Evolutionary conservation across 2,888 invertebrate species (phyloP).

Genomic region (Argynnis bischoffii): DNA sequence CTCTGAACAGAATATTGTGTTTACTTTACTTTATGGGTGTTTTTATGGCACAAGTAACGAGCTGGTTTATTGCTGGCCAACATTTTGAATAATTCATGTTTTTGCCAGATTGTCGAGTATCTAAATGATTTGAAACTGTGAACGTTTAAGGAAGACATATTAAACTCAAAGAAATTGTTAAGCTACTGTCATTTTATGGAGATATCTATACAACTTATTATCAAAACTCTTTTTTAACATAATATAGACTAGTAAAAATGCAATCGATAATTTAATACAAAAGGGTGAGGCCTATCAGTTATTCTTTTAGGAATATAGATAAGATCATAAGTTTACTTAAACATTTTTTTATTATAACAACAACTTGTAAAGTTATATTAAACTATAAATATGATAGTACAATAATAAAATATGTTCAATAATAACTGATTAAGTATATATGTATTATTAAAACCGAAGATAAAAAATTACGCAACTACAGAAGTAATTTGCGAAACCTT

Average conservation of each 20-base stretch:
- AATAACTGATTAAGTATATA: neutral
- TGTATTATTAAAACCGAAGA: neutral
- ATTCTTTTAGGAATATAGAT: no score
- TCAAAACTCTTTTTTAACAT: no score
- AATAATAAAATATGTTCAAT: neutral
- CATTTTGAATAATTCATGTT: constrained; percentile 42
- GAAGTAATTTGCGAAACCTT: constrained; percentile 5
- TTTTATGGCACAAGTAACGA: constrained; percentile 42
- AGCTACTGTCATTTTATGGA: no score
- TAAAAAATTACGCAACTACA: constrained; percentile 9
- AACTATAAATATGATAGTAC: neutral
- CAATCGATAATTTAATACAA: no score
- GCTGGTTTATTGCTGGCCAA: constrained; percentile 39
- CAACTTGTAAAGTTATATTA: neutral
- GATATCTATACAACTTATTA: no score
- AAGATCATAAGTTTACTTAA: no score
- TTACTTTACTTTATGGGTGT: constrained; percentile 36
- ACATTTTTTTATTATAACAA: no score
- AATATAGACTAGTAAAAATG: no score
- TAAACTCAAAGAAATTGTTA: no score
- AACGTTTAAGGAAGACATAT: constrained; percentile 10
- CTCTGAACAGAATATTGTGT: constrained; percentile 31
- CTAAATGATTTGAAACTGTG: constrained; percentile 26
- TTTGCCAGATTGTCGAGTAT: constrained; percentile 28
- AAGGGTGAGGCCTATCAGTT: no score